These are phyloP conservation scores for Hylia prasina DNA, from an alignment of 2,113 vertebrate species.

Conservation along the genomic window DNA sequence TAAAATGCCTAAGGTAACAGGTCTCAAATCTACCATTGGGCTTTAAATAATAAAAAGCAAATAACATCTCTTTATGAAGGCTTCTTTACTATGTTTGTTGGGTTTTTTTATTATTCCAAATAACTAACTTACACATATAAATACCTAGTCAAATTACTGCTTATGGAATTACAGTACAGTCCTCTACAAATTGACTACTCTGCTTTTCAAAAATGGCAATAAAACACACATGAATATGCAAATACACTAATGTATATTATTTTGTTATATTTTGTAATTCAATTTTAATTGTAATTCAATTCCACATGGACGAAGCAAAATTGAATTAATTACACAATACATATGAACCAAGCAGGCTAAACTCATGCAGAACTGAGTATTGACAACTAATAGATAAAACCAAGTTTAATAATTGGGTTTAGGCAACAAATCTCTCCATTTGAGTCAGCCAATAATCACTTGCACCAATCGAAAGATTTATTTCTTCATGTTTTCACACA, in stretches of 20 bases:
- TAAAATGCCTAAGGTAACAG: neutral
- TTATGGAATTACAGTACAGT: neutral
- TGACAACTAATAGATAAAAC: neutral
- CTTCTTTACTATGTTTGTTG: fast-evolving
- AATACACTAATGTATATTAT: neutral
- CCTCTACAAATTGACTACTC: neutral
- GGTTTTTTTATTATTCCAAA: neutral
- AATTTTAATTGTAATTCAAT: neutral
- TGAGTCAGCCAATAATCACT: neutral
- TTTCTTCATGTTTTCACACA: neutral
- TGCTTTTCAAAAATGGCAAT: neutral
- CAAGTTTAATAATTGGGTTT: neutral
- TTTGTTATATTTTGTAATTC: neutral
- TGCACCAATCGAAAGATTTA: neutral
- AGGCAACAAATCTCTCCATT: neutral
- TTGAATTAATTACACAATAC: neutral
- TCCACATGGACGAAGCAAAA: neutral
- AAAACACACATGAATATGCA: neutral
- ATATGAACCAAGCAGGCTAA: neutral
- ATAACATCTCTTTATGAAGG: neutral
- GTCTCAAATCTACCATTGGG: neutral
- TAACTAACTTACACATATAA: neutral
- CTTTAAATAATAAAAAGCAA: neutral
- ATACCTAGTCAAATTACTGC: neutral
- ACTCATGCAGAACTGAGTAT: neutral